Base-by-base conservation (phyloP, 2,797 vertebrate genomes). In the Brachyalestes nurse region DNA sequence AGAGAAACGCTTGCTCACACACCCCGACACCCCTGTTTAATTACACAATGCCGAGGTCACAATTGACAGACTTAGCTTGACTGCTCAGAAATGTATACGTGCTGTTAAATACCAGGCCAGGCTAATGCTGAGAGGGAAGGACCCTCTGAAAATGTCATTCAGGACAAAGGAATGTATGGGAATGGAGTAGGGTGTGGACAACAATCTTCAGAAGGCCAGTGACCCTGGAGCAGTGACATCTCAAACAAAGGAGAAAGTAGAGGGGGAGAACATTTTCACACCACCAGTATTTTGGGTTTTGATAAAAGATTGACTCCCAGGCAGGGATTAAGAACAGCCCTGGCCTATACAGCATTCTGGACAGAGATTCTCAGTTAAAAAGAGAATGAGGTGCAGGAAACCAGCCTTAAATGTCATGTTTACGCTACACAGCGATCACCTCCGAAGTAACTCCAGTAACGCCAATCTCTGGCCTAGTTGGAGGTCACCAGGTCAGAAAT, bases 1-100 rank as follows among this genome's bases (percentile, higher is more conserved):
- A 82, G 19, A 80, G 75, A 80, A 82, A 49, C 61, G 14, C 5
- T 64, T 2, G 13, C 61, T 77, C 9, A 42, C 9, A 45, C 16
- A 25, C 13, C 45, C 47, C 3, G 5, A 23, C 23, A 47, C 21
- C 12, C 5, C n/a, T 16, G 47, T 13, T 9, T 14, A 16, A 21
- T 23, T 28, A 28, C 14, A 40, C 23, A 51, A 70, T 28, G 17
- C 40, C 21, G 40, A 45, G 65, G n/a, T 47, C 5, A 60, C 25
- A 60, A 13, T 13, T 16, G 14, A 64, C 12, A 1, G 25, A 38
- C 10, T 28, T 3, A n/a, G 21, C 0, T 23, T 10, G 0, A 21
- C 5, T 61, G 21, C 58, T 23, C 21, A 23, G 7, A 60, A 28
- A 61, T n/a, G 58, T 21, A 61, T 25, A 25, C 0, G 2, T 21